Evolutionary conservation across 2,888 invertebrate genomes (phyloP), one percentile per base, ranked within the genome.

Genomic region (Magallana nippona): DNA sequence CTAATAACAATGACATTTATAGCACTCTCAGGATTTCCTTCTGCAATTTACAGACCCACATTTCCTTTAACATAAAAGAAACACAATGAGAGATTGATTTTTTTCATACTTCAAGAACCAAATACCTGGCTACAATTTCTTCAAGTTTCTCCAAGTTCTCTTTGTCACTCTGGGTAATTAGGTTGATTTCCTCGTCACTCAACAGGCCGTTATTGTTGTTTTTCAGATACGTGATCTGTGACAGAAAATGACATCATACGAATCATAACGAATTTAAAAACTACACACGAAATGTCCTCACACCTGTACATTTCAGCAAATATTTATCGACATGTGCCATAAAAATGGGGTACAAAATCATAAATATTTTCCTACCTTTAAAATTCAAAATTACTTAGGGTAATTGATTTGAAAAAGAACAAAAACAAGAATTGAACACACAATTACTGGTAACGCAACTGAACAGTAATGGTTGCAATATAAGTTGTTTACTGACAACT

Each of bases 91-190:
- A 44, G 44, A 44, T 44, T 44, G 44, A 44, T 44, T 44, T 44
- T 32, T 44, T 8, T 44, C 44, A 44, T 44, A 8, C 44, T 8
- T 44, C 3, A n/a, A 17, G 15, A 55, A 11, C 10, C 17, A 78
- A 10, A 58, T 83, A 92, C 92, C 91, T 90, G 79, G 85, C 87
- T 19, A 91, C 89, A 81, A 92, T 89, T 78, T 90, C 91, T 85
- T 92, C 91, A n/a, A 90, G 89, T 89, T 90, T 91, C 71, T 90
- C 89, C 10, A 90, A 88, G 62, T 91, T 90, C 27, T 88, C 87
- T 15, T 85, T 87, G 55, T 91, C 84, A 56, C 87, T 86, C 8
- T 57, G 55, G 15, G 55, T 57, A 15, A 83, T 13, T 32, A 82
- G 82, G n/a, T 57, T 55, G 77, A 83, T 57, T 80, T 84, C 83